Evolutionary conservation across 2,113 vertebrate genomes (phyloP), one percentile per base, ranked within the genome.

Genomic region (Anthoscopus minutus): DNA sequence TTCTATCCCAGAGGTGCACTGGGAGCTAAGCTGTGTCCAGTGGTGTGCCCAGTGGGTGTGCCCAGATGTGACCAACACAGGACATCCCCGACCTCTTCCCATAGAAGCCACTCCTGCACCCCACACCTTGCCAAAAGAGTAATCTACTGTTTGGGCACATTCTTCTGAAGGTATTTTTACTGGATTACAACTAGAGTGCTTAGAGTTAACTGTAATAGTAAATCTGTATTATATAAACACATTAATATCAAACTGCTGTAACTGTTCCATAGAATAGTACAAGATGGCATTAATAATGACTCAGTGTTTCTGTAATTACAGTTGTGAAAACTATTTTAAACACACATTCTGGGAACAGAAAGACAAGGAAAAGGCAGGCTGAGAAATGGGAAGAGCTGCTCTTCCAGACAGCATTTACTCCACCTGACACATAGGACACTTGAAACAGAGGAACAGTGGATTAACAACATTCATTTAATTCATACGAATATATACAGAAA

Each of bases 61-160:
- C 13, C 25, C 10, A 21, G 31, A 31, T 19, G 31, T 1, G 2
- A 9, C 30, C 67, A 80, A 45, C 21, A 21, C 0, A 0, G 38
- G 53, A 22, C n/a, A 58, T 48, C 2, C 15, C 35, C 4, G 2
- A 13, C 25, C 27, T 86, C 58, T 38, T 61, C 31, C 53, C 33
- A 30, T 0, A 3, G 33, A 42, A 15, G 28, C 28, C 2, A 2
- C 13, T 28, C 45, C 50, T 76, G 45, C 20, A 77, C 37, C 13
- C 4, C 35, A 44, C 19, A 50, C 3, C 20, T 47, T 76, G 31
- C 44, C 48, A 86, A n/a, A 0, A 37, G 7, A 37, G 23, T n/a
- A 47, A 87, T 27, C 15, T 42, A 44, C 30, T 65, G 16, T 45
- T 37, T 14, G n/a, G 47, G 21, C 5, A 14, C 27, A 15, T 51